Conservation (phyloP, 2,113 vertebrate genomes). For the Callionymus lyra region DNA sequence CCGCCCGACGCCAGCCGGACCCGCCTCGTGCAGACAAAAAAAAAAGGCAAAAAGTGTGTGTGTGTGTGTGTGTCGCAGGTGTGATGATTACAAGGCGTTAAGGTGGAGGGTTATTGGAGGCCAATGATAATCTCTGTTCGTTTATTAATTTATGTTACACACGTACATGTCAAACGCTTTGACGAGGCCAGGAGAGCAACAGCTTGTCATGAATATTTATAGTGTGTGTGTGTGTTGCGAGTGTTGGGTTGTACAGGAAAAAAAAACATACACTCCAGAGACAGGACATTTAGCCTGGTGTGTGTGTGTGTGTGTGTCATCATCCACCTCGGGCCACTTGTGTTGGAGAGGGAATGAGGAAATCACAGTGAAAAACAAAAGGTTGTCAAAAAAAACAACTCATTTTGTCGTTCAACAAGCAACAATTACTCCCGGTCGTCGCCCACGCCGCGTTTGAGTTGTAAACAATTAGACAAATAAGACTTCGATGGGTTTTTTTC, state of each 20-base stretch:
- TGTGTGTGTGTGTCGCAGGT: slow-evolving; percentile 2
- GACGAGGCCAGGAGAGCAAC: slow-evolving; percentile 34
- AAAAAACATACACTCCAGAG: no score
- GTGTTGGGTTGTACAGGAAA: no score
- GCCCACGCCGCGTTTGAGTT: background rate
- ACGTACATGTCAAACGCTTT: slow-evolving; percentile 18
- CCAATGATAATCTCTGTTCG: slow-evolving; percentile 14
- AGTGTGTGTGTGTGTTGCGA: slow-evolving; percentile 5
- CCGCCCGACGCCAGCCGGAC: slow-evolving; percentile 44
- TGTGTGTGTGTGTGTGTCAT: slow-evolving; percentile 7
- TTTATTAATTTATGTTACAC: slow-evolving; percentile 22
- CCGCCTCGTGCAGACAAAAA: background rate
- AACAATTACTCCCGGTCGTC: no score
- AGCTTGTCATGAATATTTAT: slow-evolving; percentile 60
- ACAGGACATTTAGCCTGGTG: background rate
- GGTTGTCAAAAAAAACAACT: no score
- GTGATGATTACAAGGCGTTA: background rate
- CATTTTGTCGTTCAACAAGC: no score
- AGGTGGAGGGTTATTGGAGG: background rate
- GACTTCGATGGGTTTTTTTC: no score
- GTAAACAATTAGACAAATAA: background rate
- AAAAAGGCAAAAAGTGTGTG: background rate
- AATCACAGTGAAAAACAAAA: no score
- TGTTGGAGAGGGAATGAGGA: no score
- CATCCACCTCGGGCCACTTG: background rate